phyloP scores from a whole-genome alignment of 2,888 invertebrate genomes.

The Leucophenga maculata region DNA sequence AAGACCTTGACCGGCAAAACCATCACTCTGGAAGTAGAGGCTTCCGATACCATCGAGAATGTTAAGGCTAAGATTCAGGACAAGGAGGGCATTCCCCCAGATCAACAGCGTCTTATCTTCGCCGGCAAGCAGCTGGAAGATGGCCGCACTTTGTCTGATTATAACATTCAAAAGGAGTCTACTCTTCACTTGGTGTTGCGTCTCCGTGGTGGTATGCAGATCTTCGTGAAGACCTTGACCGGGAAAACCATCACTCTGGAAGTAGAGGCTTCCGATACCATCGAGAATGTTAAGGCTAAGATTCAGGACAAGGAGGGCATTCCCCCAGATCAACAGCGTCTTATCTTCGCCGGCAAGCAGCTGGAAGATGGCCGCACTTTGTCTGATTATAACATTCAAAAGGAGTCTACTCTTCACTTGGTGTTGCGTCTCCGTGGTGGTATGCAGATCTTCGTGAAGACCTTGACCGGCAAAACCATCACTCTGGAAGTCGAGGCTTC shows the following conservation, averaged over 20 bases:
- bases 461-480: constrained; percentile 65
- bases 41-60: constrained; percentile 53
- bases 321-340: constrained; percentile 58
- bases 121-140: constrained; percentile 56
- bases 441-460: constrained; percentile 67
- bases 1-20: constrained; percentile 61
- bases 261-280: constrained; percentile 53
- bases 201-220: constrained; percentile 70
- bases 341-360: constrained; percentile 84
- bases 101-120: constrained; percentile 58
- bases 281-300: constrained; percentile 54
- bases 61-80: constrained; percentile 58
- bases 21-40: constrained; percentile 53
- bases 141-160: constrained; percentile 53
- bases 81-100: constrained; percentile 59
- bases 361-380: constrained; percentile 85
- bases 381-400: constrained; percentile 78
- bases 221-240: constrained; percentile 54
- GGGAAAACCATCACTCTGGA: constrained; percentile 58
- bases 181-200: constrained; percentile 87
- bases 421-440: constrained; percentile 57
- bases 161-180: constrained; percentile 76
- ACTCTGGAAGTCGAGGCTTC: constrained; percentile 63
- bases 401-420: constrained; percentile 79
- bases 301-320: constrained; percentile 58